Evolutionary conservation across 1,140 invertebrate species (phyloP).

Genomic region (Bombus waltoni): DNA sequence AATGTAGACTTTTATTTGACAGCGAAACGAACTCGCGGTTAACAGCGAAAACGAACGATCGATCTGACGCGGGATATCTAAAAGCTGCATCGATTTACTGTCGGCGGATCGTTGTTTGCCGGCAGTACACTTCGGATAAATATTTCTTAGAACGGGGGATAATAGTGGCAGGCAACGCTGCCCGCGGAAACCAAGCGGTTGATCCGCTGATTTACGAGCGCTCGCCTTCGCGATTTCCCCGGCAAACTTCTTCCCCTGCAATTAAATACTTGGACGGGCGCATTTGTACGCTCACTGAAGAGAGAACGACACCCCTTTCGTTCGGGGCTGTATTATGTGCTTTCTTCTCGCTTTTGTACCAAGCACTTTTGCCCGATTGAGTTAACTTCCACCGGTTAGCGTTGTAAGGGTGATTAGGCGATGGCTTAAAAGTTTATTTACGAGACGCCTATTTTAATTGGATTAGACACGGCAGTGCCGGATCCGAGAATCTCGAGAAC

Average conservation of each 20-base stretch:
- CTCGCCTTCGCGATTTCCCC: slow-evolving; percentile 15
- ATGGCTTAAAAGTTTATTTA: slow-evolving; percentile 9
- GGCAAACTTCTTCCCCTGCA: slow-evolving; percentile 8
- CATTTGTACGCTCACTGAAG: background rate
- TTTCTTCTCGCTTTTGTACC: background rate
- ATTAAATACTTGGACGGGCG: slow-evolving; percentile 19
- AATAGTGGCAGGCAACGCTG: background rate
- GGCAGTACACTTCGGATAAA: slow-evolving; percentile 28
- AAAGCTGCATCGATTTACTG: slow-evolving; percentile 55
- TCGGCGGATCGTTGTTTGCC: background rate
- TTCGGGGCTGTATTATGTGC: background rate
- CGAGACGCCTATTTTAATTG: background rate
- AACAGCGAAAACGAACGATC: slow-evolving; percentile 19
- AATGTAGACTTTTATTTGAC: slow-evolving; percentile 42
- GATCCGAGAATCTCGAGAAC: background rate
- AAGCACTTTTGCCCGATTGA: background rate
- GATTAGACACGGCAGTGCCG: background rate
- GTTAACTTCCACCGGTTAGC: background rate
- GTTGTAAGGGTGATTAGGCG: background rate
- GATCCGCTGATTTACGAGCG: slow-evolving; percentile 28
- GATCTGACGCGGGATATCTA: slow-evolving; percentile 24
- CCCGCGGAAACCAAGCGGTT: slow-evolving; percentile 20
- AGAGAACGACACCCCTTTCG: background rate
- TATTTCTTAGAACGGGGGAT: slow-evolving; percentile 24
- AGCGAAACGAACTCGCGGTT: slow-evolving; percentile 39